phyloP scores from a whole-genome alignment of 2,113 vertebrate species.

The Rhabdomys dilectus region DNA sequence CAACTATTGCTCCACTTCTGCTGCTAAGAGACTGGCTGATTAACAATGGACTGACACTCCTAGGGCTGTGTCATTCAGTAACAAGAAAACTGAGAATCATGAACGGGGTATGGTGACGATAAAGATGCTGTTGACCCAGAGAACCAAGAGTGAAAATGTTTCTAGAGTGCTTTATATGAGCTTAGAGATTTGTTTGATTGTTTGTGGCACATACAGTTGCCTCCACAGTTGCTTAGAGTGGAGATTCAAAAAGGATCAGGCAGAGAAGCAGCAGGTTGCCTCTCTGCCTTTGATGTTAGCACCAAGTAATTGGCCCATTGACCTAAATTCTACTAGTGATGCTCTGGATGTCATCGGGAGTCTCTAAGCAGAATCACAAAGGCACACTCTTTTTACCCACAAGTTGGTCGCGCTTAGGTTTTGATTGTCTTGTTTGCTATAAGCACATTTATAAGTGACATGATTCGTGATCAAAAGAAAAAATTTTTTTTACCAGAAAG shows the following conservation, averaged over 20 bases:
- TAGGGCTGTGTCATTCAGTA: neutral
- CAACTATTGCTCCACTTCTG: neutral
- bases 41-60: neutral
- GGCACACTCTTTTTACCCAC: neutral
- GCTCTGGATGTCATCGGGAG: neutral
- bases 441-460: neutral
- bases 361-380: slow-evolving; percentile 6
- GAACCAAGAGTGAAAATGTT: neutral
- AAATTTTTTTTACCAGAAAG: neutral
- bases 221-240: neutral
- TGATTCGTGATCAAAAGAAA: neutral
- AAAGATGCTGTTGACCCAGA: neutral
- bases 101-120: neutral
- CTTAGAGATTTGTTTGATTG: neutral
- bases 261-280: neutral
- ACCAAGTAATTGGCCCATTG: slow-evolving; percentile 26
- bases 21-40: neutral
- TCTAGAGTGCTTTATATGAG: neutral
- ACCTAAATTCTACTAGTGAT: slow-evolving; percentile 9
- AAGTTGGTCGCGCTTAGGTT: neutral
- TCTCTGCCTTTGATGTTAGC: slow-evolving; percentile 6
- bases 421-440: neutral
- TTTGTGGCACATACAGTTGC: neutral
- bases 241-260: neutral
- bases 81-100: neutral